phyloP scores from a whole-genome alignment of 2,888 invertebrate species.

The Entomobrya proxima region DNA sequence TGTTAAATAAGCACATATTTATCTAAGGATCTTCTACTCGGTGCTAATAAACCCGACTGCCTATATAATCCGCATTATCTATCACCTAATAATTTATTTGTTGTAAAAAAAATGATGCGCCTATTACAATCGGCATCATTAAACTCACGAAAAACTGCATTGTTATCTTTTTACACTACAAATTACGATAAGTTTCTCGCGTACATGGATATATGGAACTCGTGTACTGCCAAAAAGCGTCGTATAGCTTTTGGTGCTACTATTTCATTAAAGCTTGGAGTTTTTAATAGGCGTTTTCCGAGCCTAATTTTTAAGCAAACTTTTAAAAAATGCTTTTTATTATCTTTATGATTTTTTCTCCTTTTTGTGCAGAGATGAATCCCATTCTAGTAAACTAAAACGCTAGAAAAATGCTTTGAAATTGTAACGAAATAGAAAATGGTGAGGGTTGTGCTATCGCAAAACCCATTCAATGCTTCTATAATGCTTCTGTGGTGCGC shows the following conservation, averaged over 20 bases:
- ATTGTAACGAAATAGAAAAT: constrained; percentile 46
- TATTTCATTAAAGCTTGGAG: too few relatives aligned
- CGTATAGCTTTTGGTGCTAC: too few relatives aligned
- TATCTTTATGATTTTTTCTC: neutral
- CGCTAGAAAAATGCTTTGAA: constrained; percentile 16
- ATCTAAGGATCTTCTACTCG: too few relatives aligned
- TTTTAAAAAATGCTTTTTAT: neutral
- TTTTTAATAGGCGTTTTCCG: constrained; percentile 7
- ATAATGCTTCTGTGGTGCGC: neutral
- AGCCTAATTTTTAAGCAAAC: neutral
- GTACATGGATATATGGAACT: too few relatives aligned
- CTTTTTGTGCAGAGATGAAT: neutral
- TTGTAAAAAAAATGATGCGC: neutral
- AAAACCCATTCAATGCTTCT: neutral
- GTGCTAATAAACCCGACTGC: too few relatives aligned
- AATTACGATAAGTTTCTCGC: too few relatives aligned
- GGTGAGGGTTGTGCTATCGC: constrained; percentile 39
- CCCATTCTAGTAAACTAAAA: constrained; percentile 8
- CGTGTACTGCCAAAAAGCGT: too few relatives aligned
- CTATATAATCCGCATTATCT: too few relatives aligned
- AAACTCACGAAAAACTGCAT: neutral
- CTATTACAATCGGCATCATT: neutral
- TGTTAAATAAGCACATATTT: too few relatives aligned
- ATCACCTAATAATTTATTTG: too few relatives aligned
- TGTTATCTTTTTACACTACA: neutral